Conservation (phyloP, 2,113 vertebrate genomes). For the Ceratotherium simum region DNA sequence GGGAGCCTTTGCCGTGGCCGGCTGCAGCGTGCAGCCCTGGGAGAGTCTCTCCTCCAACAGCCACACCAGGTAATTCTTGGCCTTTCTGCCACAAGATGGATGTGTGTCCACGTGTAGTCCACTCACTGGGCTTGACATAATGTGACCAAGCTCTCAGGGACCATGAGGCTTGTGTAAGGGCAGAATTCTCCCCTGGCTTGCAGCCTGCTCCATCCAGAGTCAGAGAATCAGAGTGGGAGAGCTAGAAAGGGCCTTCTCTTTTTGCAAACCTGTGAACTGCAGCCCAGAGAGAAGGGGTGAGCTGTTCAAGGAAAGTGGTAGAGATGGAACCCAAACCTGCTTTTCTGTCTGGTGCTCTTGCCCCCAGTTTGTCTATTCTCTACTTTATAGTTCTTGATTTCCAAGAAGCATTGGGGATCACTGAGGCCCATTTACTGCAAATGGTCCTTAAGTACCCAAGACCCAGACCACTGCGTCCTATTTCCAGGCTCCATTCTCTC, state of each 20-base stretch:
- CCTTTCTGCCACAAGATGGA: background rate
- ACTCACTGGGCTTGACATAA: background rate
- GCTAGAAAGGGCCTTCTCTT: background rate
- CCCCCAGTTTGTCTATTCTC: rapidly evolving
- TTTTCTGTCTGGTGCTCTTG: background rate
- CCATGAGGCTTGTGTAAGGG: background rate
- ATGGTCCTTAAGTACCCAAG: background rate
- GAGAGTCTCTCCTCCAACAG: slow-evolving; percentile 94
- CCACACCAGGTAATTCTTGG: slow-evolving; percentile 90
- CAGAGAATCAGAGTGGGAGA: background rate
- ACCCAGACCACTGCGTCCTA: rapidly evolving
- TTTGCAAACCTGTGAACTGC: background rate
- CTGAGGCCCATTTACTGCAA: background rate
- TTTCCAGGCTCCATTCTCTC: background rate
- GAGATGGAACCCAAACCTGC: rapidly evolving
- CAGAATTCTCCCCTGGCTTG: slow-evolving; percentile 9
- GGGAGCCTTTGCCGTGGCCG: slow-evolving; percentile 88
- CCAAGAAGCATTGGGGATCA: background rate
- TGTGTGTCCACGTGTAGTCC: background rate
- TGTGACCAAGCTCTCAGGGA: background rate
- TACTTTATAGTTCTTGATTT: background rate
- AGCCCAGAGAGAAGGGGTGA: background rate
- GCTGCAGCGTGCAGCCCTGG: slow-evolving; percentile 91
- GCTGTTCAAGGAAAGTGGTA: background rate
- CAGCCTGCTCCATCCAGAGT: background rate